These are phyloP conservation scores for Agrochola lota DNA, from an alignment of 2,888 invertebrate species.

Conservation along the genomic window DNA sequence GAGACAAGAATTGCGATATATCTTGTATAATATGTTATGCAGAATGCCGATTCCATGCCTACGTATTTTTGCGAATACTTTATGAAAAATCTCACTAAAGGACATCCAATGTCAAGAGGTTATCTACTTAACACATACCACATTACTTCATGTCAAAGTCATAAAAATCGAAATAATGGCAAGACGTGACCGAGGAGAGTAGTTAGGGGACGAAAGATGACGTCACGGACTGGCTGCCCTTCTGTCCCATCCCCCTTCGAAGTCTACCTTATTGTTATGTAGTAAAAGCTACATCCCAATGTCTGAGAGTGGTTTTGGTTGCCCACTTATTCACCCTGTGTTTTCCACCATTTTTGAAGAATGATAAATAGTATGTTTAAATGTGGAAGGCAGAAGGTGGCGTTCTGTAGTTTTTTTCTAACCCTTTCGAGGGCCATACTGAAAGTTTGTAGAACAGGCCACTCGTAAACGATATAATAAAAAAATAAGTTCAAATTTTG, in stretches of 20 bases:
- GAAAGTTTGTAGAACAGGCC: too few species aligned
- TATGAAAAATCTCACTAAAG: constrained; percentile 18
- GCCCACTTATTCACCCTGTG: neutral
- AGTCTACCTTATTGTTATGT: neutral
- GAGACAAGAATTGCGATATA: neutral
- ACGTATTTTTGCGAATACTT: neutral
- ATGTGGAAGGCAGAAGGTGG: neutral
- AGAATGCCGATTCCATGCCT: too few species aligned
- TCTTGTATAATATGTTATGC: neutral
- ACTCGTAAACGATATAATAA: too few species aligned
- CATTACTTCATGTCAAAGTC: constrained; percentile 35
- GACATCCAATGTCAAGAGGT: constrained; percentile 1
- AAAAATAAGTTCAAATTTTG: too few species aligned
- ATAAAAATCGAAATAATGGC: constrained; percentile 30
- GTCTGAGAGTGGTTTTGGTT: constrained; percentile 8
- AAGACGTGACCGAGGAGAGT: constrained; percentile 9
- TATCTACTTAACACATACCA: neutral
- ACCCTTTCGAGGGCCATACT: too few species aligned
- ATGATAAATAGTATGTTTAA: neutral
- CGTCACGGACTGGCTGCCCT: constrained; percentile 30
- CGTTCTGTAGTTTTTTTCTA: neutral
- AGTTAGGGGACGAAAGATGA: constrained; percentile 29
- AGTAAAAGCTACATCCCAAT: neutral
- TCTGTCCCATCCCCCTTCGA: constrained; percentile 1
- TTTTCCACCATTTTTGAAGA: neutral